Percentiles rank a stretch among this genome's conserved stretches.
Evolutionary conservation across 2,797 vertebrate genomes (phyloP).

Genomic region (Hybognathus amarus): DNA sequence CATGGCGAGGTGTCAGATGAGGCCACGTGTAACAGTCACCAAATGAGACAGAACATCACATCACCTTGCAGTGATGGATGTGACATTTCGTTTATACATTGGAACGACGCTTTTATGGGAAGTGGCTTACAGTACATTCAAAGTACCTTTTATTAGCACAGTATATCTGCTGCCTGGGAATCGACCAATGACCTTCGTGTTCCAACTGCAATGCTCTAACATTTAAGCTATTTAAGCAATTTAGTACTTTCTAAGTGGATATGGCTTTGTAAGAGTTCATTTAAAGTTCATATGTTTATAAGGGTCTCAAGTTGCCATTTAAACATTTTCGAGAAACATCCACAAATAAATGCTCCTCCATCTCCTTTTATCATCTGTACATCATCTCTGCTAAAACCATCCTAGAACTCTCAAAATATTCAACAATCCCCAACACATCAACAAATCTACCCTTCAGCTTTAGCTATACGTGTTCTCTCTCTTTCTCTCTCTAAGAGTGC

Average conservation of each 20-base stretch:
- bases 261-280: not conserved
- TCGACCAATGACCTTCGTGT: not conserved
- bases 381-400: constrained; percentile 33
- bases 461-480: constrained; percentile 19
- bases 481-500: constrained; percentile 18
- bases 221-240: not conserved
- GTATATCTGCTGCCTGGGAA: too few relatives aligned
- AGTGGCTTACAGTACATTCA: too few relatives aligned
- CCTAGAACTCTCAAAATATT: constrained; percentile 30
- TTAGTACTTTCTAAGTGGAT: not conserved
- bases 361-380: constrained; percentile 39
- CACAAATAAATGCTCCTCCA: constrained; percentile 24
- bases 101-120: not conserved
- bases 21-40: not conserved
- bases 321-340: not conserved
- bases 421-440: constrained; percentile 22
- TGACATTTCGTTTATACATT: constrained; percentile 6
- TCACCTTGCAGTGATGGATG: constrained; percentile 6
- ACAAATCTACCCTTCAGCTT: constrained; percentile 2
- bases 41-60: constrained; percentile 22
- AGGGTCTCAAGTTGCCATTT: constrained; percentile 24
- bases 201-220: not conserved
- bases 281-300: constrained; percentile 28
- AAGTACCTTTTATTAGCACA: not conserved
- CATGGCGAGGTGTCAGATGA: constrained; percentile 1